phyloP scores from a whole-genome alignment of 1,140 invertebrate species.

The Wiebesia pumilae region DNA sequence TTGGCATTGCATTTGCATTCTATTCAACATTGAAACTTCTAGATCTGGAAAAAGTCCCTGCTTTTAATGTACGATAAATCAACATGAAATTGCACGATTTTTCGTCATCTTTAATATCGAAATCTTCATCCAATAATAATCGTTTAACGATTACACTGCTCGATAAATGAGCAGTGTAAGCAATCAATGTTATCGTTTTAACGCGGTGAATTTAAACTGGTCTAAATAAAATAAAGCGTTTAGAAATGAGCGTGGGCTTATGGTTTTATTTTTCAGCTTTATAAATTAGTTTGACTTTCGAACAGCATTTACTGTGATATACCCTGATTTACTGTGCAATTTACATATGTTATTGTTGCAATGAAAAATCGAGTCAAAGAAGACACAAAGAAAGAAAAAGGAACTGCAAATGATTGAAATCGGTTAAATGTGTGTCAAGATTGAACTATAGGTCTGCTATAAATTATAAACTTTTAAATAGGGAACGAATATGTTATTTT shows the following conservation, averaged over 20 bases:
- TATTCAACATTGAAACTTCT: too few relatives aligned
- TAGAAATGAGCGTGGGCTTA: background rate
- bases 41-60: too few relatives aligned
- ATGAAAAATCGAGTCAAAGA: background rate
- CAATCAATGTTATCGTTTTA: background rate
- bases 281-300: background rate
- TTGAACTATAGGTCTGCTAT: background rate
- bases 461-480: background rate
- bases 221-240: background rate
- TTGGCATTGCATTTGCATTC: too few relatives aligned
- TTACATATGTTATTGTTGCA: constrained; percentile 1
- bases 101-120: too few relatives aligned
- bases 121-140: too few relatives aligned
- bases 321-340: background rate
- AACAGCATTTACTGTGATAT: background rate
- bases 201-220: background rate
- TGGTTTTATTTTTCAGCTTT: background rate
- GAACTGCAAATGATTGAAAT: background rate
- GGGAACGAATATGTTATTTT: too few relatives aligned
- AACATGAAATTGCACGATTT: too few relatives aligned
- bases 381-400: background rate
- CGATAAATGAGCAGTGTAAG: too few relatives aligned
- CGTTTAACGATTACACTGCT: too few relatives aligned
- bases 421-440: background rate
- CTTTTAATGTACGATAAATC: too few relatives aligned